Conservation (phyloP, 2,888 invertebrate genomes). For the Melanargia galathea region DNA sequence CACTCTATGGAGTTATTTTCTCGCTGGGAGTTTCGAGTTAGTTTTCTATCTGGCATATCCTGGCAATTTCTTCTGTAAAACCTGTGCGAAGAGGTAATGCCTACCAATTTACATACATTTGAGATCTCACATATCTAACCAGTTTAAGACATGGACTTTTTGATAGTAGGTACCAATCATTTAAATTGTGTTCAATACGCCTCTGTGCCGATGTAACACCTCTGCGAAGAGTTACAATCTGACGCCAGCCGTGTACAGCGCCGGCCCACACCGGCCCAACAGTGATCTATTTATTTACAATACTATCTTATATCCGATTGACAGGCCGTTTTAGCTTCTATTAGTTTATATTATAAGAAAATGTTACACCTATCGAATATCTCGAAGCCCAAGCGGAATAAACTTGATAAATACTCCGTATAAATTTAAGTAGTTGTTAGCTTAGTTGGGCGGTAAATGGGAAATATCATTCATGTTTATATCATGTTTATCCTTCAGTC, state of each 20-base stretch:
- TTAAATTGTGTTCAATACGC: constrained; percentile 14
- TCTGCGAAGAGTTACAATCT: constrained; percentile 69
- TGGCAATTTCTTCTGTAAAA: too few relatives aligned
- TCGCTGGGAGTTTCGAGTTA: too few relatives aligned
- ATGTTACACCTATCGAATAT: constrained; percentile 23
- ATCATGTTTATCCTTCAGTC: too few relatives aligned
- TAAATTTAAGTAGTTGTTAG: background rate
- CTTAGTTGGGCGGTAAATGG: background rate
- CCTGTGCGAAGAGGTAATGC: too few relatives aligned
- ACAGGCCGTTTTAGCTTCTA: constrained; percentile 36
- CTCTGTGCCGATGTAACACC: constrained; percentile 34
- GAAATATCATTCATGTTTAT: background rate
- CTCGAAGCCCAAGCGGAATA: background rate
- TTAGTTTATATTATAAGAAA: constrained; percentile 24
- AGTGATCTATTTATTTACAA: constrained; percentile 76
- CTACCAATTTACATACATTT: too few relatives aligned
- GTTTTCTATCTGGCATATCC: too few relatives aligned
- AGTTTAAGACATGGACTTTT: too few relatives aligned
- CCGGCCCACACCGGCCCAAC: constrained; percentile 71
- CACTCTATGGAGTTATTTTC: too few relatives aligned
- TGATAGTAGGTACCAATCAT: too few relatives aligned
- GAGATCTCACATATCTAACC: too few relatives aligned
- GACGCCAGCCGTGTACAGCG: constrained; percentile 66
- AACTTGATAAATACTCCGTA: constrained; percentile 9
- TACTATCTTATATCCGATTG: constrained; percentile 43